Conservation (phyloP, 35 echinoderm and acorn worm genomes). For the Lytechinus variegatus region DNA sequence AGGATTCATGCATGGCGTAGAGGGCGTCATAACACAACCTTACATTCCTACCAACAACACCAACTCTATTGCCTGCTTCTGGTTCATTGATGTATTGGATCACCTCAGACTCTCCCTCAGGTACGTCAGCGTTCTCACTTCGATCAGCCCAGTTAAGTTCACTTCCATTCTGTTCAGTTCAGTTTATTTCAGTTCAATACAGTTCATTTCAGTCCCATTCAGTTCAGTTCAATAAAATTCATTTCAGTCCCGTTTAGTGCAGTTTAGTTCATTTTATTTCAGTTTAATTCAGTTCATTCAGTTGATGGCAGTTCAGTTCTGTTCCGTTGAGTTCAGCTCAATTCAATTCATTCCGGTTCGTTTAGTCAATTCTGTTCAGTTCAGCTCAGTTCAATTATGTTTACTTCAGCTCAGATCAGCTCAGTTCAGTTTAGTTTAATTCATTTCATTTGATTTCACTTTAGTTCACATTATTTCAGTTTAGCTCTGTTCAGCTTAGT, state of each 20-base stretch:
- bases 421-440: background rate
- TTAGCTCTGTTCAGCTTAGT: background rate
- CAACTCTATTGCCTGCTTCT: constrained; percentile 71
- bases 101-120: constrained; percentile 55
- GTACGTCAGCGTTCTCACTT: constrained; percentile 9
- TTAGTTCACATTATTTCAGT: background rate
- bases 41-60: constrained; percentile 46
- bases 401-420: background rate
- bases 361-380: background rate
- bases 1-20: constrained; percentile 49
- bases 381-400: background rate
- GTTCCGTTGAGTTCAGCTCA: background rate
- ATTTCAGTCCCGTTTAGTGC: too few species aligned
- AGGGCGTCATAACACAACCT: constrained; percentile 56
- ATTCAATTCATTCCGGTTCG: background rate
- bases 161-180: too few species aligned
- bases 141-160: background rate
- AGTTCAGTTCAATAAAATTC: too few species aligned
- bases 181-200: background rate
- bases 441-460: background rate
- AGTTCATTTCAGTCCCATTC: background rate
- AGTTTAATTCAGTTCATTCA: too few species aligned
- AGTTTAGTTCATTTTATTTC: too few species aligned
- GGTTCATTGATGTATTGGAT: constrained; percentile 57
- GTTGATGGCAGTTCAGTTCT: background rate